phyloP scores from a whole-genome alignment of 2,888 invertebrate species.

The Trimorus sp. region DNA sequence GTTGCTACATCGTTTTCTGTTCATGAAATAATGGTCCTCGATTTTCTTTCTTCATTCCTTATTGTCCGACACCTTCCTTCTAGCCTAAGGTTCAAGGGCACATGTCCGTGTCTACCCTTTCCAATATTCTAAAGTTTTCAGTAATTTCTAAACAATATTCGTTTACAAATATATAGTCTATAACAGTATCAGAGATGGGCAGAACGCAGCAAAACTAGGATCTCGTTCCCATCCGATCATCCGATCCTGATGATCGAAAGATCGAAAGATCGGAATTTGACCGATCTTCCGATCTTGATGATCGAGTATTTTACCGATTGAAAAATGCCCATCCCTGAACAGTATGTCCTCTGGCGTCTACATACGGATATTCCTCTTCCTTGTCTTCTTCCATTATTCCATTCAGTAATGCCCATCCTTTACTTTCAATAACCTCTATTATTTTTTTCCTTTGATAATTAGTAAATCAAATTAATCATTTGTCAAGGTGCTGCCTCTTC shows the following conservation, averaged over 20 bases:
- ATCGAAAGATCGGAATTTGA: too few relatives aligned
- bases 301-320: too few relatives aligned
- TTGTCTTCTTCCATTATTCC: constrained; percentile 34
- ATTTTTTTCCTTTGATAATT: too few relatives aligned
- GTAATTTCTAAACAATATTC: constrained; percentile 15
- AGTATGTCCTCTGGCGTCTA: constrained; percentile 43
- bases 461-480: too few relatives aligned
- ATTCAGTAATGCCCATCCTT: constrained; percentile 42
- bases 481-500: too few relatives aligned
- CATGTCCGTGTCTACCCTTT: constrained; percentile 58
- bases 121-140: constrained; percentile 29
- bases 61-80: constrained; percentile 4
- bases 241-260: too few relatives aligned
- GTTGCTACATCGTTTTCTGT: constrained; percentile 28
- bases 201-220: too few relatives aligned
- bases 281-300: too few relatives aligned
- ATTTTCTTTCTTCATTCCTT: constrained; percentile 20
- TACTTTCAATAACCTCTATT: constrained; percentile 13
- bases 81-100: constrained; percentile 34
- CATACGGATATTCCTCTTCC: constrained; percentile 46
- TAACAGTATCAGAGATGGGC: too few relatives aligned
- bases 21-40: constrained; percentile 2
- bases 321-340: too few relatives aligned
- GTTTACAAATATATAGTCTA: constrained; percentile 54
- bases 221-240: too few relatives aligned